These are phyloP conservation scores for Pseudomyrmex flavicornis DNA, from an alignment of 1,140 invertebrate species.

Conservation along the genomic window DNA sequence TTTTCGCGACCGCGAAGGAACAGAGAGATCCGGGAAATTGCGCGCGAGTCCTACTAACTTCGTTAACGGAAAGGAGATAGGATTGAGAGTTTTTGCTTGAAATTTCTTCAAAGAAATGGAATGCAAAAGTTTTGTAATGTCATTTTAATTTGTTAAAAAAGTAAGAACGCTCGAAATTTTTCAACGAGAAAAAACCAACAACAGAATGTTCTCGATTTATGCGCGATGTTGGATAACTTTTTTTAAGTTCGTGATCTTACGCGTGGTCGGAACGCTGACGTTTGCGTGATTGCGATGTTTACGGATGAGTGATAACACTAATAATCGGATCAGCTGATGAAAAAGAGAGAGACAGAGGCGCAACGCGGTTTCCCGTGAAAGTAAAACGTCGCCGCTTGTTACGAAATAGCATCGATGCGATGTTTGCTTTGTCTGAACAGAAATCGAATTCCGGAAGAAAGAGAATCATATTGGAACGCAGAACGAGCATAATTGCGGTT, in stretches of 20 bases:
- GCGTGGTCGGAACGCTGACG: neutral
- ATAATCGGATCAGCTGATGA: conserved; percentile 18
- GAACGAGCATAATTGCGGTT: neutral
- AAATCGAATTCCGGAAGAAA: conserved; percentile 35
- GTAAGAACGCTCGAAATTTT: neutral
- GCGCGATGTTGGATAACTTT: neutral
- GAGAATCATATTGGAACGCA: neutral
- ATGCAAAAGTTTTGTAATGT: too few species aligned
- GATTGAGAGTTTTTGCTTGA: too few species aligned
- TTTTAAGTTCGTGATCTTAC: neutral
- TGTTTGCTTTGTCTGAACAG: conserved; percentile 6
- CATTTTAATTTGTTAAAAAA: too few species aligned
- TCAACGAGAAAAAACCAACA: neutral
- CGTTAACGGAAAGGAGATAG: neutral
- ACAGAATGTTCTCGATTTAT: neutral
- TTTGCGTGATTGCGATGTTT: conserved; percentile 16
- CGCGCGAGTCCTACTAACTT: neutral
- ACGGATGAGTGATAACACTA: conserved; percentile 44
- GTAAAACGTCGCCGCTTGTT: conserved; percentile 32
- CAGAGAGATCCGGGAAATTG: conserved; percentile 24
- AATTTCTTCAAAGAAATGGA: too few species aligned
- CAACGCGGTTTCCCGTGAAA: conserved; percentile 37
- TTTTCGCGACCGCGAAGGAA: neutral
- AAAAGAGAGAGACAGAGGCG: conserved; percentile 5
- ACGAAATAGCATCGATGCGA: conserved; percentile 23